Evolutionary conservation across 2,888 invertebrate species (phyloP).

Genomic region (Beris morrisii): DNA sequence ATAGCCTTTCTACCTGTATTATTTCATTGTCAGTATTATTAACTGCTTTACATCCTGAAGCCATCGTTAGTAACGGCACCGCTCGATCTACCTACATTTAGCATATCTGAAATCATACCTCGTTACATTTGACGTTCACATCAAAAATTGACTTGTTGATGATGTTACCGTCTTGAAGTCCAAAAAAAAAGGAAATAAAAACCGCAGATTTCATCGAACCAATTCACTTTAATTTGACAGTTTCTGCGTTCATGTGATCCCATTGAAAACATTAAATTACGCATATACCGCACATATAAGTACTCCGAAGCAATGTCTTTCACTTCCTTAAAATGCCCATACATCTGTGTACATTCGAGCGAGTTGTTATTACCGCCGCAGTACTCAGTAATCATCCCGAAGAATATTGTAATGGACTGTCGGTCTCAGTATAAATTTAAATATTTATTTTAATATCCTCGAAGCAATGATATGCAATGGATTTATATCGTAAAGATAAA

Average conservation of each 20-base stretch:
- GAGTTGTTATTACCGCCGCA: not conserved
- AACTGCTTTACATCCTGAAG: too few species aligned
- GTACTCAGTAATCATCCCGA: not conserved
- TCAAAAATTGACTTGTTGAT: slow-evolving; percentile 8
- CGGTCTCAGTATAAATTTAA: slow-evolving; percentile 5
- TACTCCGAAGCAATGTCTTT: slow-evolving; percentile 1
- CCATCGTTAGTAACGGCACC: too few species aligned
- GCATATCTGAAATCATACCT: slow-evolving; percentile 16
- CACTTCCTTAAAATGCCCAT: slow-evolving; percentile 20
- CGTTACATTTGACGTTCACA: slow-evolving; percentile 16
- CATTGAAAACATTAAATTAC: slow-evolving; percentile 22
- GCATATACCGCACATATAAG: slow-evolving; percentile 17
- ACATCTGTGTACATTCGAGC: not conserved
- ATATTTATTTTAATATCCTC: slow-evolving; percentile 19
- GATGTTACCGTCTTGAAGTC: slow-evolving; percentile 6
- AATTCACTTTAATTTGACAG: slow-evolving; percentile 31
- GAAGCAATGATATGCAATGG: not conserved
- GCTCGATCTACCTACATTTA: not conserved
- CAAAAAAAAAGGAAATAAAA: too few species aligned
- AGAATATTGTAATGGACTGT: slow-evolving; percentile 14
- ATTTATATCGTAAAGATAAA: too few species aligned
- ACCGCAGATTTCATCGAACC: not conserved
- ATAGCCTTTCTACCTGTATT: too few species aligned
- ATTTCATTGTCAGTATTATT: too few species aligned
- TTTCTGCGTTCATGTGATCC: slow-evolving; percentile 24